Base-by-base conservation (phyloP, 1,140 invertebrate species). In the Heterodera schachtii region DNA sequence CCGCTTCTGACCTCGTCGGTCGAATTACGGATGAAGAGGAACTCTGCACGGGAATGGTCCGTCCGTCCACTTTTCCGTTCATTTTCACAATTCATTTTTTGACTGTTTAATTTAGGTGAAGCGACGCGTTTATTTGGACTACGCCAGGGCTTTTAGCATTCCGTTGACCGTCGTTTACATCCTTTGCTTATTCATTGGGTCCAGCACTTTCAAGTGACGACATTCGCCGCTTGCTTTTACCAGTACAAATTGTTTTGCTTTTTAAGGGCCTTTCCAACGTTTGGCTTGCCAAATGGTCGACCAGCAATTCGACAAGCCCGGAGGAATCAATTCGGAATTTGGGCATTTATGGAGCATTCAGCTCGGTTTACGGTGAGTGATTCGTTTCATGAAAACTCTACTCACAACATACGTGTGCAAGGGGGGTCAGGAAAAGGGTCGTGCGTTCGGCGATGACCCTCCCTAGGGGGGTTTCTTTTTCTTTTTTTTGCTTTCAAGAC, bases 261-360 rank as follows among this genome's bases (percentile, higher is more conserved):
- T 44, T 66, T 78, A 19, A 78, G 60, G 77, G 47, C 70, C 73
- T 73, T 21, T 80, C 71, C 73, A 47, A 21, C 43, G 78, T 82
- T n/a, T 82, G 81, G 81, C 74, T 82, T 6, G 81, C 81, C 16
- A 82, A 82, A 82, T 82, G 81, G 81, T 81, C 81, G 19, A 83
- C 81, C 3, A 76, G 64, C 11, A 71, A 64, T 43, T 31, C 67
- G 47, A 73, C 66, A 9, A 77, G 31, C 7, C n/a, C 52, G 11
- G 74, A 49, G 69, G 75, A 76, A 2, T 46, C 80, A 19, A 31
- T 19, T 2, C 21, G 21, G 31, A 52, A 81, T 70, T 81, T 81
- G 64, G 47, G 44, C 46, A 70, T 81, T 47, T 81, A 81, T 67
- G 80, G 80, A n/a, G 73, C 43, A 3, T 81, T 81, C 41, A 74